These are phyloP conservation scores for Podarcis cretensis DNA, from an alignment of 2,113 vertebrate species.

Conservation along the genomic window DNA sequence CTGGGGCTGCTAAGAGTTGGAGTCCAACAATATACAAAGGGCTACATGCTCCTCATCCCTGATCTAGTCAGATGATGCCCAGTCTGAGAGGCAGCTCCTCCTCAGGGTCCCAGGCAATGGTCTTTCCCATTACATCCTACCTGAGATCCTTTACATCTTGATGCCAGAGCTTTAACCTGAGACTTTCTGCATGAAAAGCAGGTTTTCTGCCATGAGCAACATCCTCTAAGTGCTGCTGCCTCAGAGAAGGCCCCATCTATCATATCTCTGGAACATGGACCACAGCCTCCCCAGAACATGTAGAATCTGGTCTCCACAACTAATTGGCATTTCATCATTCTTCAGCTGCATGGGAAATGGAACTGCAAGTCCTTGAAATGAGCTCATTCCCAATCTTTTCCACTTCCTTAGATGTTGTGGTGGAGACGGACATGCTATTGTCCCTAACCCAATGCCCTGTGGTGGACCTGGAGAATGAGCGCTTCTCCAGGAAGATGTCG, in stretches of 20 bases:
- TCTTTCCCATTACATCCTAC: not conserved
- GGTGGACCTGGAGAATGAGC: conserved; percentile 51
- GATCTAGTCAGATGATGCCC: not conserved
- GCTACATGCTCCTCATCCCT: too few relatives aligned
- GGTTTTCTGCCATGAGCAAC: not conserved
- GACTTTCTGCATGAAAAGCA: not conserved
- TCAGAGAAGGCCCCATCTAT: not conserved
- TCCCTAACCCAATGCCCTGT: conserved; percentile 67
- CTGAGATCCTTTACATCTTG: not conserved
- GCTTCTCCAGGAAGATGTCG: conserved; percentile 67
- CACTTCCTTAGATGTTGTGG: conserved; percentile 59
- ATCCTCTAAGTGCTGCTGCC: not conserved
- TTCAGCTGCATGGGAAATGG: not conserved
- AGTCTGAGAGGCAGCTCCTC: not conserved
- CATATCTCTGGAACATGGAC: not conserved
- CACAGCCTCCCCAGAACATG: not conserved
- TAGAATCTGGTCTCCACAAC: not conserved
- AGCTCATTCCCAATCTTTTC: not conserved
- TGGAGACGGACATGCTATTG: conserved; percentile 72
- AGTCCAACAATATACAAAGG: too few relatives aligned
- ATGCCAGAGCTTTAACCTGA: not conserved
- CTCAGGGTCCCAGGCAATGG: not conserved
- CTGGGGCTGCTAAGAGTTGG: too few relatives aligned
- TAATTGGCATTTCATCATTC: not conserved
- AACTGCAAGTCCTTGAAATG: not conserved